Evolutionary conservation across 92 coral and sea anemone genomes (phyloP).

Genomic region (Siderastrea siderea): DNA sequence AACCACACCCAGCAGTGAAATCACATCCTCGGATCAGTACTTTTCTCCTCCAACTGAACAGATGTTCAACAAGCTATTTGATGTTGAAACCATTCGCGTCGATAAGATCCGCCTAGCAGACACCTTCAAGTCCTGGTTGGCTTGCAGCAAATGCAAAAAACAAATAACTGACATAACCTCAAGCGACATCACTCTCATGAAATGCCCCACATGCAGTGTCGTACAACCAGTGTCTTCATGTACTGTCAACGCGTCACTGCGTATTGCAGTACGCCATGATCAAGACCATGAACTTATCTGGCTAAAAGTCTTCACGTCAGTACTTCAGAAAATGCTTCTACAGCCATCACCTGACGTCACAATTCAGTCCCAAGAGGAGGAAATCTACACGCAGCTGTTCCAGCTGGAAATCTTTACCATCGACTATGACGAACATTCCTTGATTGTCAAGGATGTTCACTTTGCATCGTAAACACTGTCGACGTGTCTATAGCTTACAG

Average conservation of each 20-base stretch:
- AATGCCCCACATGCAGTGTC: neutral
- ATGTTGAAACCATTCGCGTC: neutral
- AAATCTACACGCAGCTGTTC: neutral
- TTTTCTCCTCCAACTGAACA: neutral
- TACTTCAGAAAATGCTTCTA: neutral
- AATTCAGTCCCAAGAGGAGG: neutral
- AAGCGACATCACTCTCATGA: neutral
- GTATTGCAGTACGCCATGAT: neutral
- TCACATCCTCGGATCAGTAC: neutral
- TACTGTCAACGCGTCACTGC: neutral
- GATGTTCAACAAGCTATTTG: neutral
- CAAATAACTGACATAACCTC: too few species aligned
- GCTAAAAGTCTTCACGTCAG: neutral
- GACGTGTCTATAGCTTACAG: too few species aligned
- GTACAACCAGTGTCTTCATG: neutral
- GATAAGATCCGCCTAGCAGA: neutral
- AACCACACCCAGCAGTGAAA: neutral
- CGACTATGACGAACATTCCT: neutral
- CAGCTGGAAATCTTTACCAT: neutral
- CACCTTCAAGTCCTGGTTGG: neutral
- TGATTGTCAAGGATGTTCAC: neutral
- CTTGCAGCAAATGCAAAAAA: too few species aligned
- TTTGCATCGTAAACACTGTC: neutral
- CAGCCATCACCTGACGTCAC: neutral
- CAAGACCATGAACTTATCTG: neutral